Base-by-base conservation (phyloP, 2,797 vertebrate species). In the Cynodonichthys magdalenae region DNA sequence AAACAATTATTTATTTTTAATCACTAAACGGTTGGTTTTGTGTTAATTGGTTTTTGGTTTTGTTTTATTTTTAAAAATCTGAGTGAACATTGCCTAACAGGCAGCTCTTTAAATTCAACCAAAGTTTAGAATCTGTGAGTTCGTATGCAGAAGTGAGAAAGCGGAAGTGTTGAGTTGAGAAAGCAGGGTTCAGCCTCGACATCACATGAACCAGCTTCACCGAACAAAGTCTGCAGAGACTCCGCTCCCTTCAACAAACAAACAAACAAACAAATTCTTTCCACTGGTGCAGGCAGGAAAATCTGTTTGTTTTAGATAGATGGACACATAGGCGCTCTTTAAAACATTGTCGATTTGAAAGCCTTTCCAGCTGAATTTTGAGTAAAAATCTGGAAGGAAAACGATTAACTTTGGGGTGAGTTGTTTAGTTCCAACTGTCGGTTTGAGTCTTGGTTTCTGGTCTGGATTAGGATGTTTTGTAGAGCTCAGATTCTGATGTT, bases 81-180 rank as follows among this genome's bases (percentile, higher is more conserved):
- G 5, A n/a, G 34, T 34, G 1, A 17, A 15, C n/a, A 18, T 4
- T 24, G 49, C n/a, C 42, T 44, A 64, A 18, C 14, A 66, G 12
- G 52, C 1, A 24, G 2, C 41, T 65, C 19, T 39, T 1, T 27
- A 4, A 18, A 8, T 56, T n/a, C 27, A 27, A 15, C 9, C 41
- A 55, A 62, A 59, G 39, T 49, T 28, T 36, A 15, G 39, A 61
- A 14, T 18, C 0, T 1, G 9, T 31, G 50, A 1, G 6, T 19
- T 44, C 55, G 62, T 79, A 19, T 31, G 41, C 75, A 80, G 87
- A 88, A 90, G 79, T 82, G 41, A 74, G 31, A 82, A 87, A 85
- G 74, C 63, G 63, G 87, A 87, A 87, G 65, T 77, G 1, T 53
- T 8, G 5, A 39, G 6, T 68, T 68, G 65, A 66, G 75, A 79